Evolutionary conservation across 2,797 vertebrate species (phyloP).

Genomic region (Artibeus lituratus): DNA sequence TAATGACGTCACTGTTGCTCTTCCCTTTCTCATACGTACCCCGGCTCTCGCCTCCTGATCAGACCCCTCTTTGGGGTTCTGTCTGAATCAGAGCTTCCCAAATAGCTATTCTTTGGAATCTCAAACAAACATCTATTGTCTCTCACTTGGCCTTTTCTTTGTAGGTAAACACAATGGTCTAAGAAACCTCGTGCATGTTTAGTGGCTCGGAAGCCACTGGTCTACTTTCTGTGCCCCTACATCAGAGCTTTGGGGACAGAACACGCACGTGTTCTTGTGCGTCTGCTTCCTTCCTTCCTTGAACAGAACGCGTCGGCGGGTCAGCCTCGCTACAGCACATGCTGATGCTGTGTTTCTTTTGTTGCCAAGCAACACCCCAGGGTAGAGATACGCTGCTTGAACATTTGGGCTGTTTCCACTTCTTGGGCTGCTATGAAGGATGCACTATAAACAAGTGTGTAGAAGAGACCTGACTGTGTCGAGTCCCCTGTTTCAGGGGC

Average conservation of each 20-base stretch:
- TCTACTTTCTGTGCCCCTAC: neutral
- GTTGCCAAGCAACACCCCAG: neutral
- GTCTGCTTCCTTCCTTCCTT: neutral
- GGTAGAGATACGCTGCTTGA: neutral
- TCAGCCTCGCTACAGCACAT: fast-evolving
- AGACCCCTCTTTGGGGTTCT: neutral
- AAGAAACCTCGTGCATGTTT: neutral
- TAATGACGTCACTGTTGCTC: neutral
- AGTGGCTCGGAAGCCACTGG: neutral
- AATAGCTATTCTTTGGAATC: neutral
- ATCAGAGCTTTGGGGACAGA: neutral
- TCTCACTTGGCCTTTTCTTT: neutral
- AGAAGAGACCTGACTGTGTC: neutral
- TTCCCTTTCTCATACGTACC: neutral
- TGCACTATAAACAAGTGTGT: neutral
- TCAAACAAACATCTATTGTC: neutral
- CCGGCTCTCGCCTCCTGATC: neutral
- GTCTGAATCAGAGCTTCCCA: neutral
- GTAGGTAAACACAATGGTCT: too few relatives aligned
- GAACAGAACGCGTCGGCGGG: neutral
- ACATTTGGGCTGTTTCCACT: neutral
- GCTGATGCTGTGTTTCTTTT: neutral
- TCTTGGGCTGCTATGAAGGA: neutral
- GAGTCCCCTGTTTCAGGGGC: neutral
- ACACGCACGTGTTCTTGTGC: neutral